phyloP scores from a whole-genome alignment of 2,888 invertebrate genomes.

The Plagodis pulveraria region DNA sequence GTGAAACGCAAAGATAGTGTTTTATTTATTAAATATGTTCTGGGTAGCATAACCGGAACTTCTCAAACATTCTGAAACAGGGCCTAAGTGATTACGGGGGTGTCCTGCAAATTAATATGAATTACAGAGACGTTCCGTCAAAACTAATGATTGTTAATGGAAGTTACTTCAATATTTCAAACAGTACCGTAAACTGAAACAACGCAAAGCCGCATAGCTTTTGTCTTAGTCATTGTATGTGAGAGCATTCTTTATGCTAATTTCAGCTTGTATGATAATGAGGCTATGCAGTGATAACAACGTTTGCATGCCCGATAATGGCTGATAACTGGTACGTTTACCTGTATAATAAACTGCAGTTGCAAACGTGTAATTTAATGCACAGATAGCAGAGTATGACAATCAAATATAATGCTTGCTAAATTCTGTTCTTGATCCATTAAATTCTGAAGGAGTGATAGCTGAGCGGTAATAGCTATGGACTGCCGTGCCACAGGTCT shows the following conservation, averaged over 20 bases:
- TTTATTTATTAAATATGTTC: no score
- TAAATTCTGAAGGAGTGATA: no score
- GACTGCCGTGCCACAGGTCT: no score
- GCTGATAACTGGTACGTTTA: conserved; percentile 49
- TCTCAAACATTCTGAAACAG: no score
- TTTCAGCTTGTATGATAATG: conserved; percentile 47
- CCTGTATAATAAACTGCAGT: conserved; percentile 42
- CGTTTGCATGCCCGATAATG: conserved; percentile 57
- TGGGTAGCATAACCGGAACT: no score
- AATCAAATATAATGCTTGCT: no score
- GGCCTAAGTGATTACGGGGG: no score
- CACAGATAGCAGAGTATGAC: no score
- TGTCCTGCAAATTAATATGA: no score
- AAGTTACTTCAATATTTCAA: background rate
- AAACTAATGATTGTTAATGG: background rate
- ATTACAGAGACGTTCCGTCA: background rate
- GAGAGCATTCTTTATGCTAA: conserved; percentile 38
- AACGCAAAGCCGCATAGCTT: conserved; percentile 1
- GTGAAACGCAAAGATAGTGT: no score
- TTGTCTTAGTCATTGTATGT: conserved; percentile 44
- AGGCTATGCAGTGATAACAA: conserved; percentile 55
- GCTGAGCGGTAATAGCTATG: no score
- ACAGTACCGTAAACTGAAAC: background rate
- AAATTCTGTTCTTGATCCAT: no score
- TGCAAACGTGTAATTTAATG: conserved; percentile 29